Evolutionary conservation across 1,140 invertebrate species (phyloP).

Genomic region (Andricus grossulariae): DNA sequence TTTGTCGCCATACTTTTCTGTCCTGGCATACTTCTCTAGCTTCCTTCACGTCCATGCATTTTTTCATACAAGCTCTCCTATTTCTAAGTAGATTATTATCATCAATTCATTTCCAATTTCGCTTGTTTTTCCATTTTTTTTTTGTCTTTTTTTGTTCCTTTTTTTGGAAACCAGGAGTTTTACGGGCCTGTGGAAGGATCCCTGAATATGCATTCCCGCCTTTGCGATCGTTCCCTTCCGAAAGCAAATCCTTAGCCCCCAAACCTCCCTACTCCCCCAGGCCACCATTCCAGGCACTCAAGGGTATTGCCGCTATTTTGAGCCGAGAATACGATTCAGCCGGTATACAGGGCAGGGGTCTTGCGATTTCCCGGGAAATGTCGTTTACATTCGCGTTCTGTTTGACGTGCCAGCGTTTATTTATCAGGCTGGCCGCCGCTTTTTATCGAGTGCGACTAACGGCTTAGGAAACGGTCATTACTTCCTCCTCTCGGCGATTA

Average conservation of each 20-base stretch:
- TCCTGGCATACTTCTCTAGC: too few species aligned
- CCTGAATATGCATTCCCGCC: conserved; percentile 71
- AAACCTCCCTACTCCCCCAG: conserved; percentile 53
- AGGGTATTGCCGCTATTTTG: conserved; percentile 70
- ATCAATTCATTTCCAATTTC: neutral
- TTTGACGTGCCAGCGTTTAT: conserved; percentile 58
- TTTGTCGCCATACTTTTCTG: too few species aligned
- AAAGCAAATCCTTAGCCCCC: conserved; percentile 69
- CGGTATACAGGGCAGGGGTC: conserved; percentile 54
- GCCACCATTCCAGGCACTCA: conserved; percentile 66
- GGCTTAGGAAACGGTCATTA: conserved; percentile 49
- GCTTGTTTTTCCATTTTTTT: neutral
- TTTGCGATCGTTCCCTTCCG: conserved; percentile 61
- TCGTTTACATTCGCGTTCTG: conserved; percentile 64
- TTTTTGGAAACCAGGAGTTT: conserved; percentile 8
- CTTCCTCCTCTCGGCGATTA: conserved; percentile 13
- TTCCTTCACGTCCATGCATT: too few species aligned
- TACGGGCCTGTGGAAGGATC: conserved; percentile 50
- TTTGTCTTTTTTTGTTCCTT: neutral
- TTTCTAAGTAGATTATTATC: too few species aligned
- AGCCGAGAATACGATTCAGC: conserved; percentile 56
- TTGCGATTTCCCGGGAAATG: conserved; percentile 58
- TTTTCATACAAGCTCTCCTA: too few species aligned
- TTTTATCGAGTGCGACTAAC: conserved; percentile 52
- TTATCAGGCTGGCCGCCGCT: conserved; percentile 46